A percentile compares a stretch with the other conserved stretches of the same genome.
These are phyloP conservation scores for Caradrina kadenii DNA, from an alignment of 2,888 invertebrate species.

Conservation along the genomic window DNA sequence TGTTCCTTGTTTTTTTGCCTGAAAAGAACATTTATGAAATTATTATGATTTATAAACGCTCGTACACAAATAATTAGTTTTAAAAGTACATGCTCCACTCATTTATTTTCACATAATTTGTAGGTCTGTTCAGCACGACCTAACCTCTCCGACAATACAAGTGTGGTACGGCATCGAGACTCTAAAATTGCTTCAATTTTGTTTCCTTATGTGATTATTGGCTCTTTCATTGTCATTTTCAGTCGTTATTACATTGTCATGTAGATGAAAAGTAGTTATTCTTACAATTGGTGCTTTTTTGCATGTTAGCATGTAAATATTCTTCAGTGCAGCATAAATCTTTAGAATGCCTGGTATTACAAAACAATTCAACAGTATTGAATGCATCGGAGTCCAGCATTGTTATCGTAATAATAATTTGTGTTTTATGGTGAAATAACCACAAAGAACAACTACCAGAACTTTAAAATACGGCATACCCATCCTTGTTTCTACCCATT, in stretches of 20 bases:
- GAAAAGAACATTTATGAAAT: constrained; percentile 20
- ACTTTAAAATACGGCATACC: background rate
- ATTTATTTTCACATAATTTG: constrained; percentile 22
- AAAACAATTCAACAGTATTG: no score
- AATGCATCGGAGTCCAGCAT: background rate
- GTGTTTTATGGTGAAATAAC: no score
- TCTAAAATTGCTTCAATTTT: background rate
- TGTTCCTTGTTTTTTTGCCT: constrained; percentile 59
- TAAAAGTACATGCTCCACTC: background rate
- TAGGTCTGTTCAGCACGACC: constrained; percentile 51
- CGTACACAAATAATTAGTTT: background rate
- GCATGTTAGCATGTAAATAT: constrained; percentile 22
- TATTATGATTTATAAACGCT: background rate
- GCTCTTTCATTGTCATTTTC: background rate
- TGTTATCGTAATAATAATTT: background rate
- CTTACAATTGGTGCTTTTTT: background rate
- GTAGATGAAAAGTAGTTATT: background rate
- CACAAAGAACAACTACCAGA: no score
- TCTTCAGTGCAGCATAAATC: background rate
- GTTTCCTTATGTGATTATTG: background rate
- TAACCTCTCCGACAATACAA: constrained; percentile 63
- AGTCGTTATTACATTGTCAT: background rate
- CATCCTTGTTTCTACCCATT: background rate
- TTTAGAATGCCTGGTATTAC: background rate
- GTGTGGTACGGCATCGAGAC: constrained; percentile 41